Evolutionary conservation across 2,113 vertebrate species (phyloP), one percentile per base, ranked within the genome.

Genomic region (Numida meleagris): DNA sequence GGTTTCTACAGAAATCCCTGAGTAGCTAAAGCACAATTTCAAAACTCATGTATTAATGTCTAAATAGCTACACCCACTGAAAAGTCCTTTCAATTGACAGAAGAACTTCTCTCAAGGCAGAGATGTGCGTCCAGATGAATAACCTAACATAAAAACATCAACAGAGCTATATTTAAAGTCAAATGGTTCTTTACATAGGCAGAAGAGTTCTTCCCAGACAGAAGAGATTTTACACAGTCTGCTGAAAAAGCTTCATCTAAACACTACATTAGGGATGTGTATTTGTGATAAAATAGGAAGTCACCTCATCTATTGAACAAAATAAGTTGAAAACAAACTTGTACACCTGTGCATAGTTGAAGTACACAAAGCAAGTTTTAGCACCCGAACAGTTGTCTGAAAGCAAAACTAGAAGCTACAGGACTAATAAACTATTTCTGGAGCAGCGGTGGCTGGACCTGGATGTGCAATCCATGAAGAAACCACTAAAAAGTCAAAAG

Each of bases 391-490:
- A 66, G 67, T 3, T 42, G 33, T 55, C 33, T 51, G 34, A 68
- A 65, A 79, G 36, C 12, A 19, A 33, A 51, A 53, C 9, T 12
- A n/a, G 46, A 65, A 71, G 33, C 46, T 55, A 74, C 15, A 1
- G 1, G 34, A 67, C 12, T 55, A 33, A 80, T 9, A 73, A 88
- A 36, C 12, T 2, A 83, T 45, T 85, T 66, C 59, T 29, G 12
- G 51, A 75, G 70, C 73, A 1, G 1, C 0, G 1, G 36, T 5
- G n/a, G 67, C 67, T 0, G 0, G 45, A n/a, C 51, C 33, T 36
- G 24, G 18, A 36, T 7, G 21, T 48, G 71, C n/a, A 79, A 40
- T n/a, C 10, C 27, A 20, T 9, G 3, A 73, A 27, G 25, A 86
- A 83, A 33, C 18, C 0, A 0, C 63, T 82, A 73, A 71, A 78